A percentile compares a stretch with the other conserved stretches of the same genome.
phyloP scores from a whole-genome alignment of 2,113 vertebrate genomes.

The Puma concolor region DNA sequence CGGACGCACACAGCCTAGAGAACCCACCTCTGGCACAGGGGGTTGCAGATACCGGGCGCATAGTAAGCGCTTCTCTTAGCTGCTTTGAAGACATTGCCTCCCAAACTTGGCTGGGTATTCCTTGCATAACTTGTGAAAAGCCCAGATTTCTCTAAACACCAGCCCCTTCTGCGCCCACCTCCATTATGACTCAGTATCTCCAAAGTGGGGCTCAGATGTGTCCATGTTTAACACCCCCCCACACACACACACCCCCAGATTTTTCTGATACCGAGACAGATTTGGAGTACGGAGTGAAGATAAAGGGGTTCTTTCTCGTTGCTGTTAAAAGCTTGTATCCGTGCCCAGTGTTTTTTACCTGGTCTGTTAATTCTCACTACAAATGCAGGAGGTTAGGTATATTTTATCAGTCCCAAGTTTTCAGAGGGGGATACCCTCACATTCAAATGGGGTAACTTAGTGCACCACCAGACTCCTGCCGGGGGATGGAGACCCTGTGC shows the following conservation, averaged over 20 bases:
- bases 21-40: not conserved
- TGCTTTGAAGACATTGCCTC: not conserved
- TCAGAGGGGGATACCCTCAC: not conserved
- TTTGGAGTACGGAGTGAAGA: not conserved
- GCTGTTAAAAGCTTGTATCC: not conserved
- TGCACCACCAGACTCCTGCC: not conserved
- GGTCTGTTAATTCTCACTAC: not conserved
- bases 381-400: not conserved
- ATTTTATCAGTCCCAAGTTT: not conserved
- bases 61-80: not conserved
- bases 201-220: not conserved
- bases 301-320: not conserved
- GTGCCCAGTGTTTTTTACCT: not conserved
- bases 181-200: not conserved
- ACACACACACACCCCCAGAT: not conserved
- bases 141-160: not conserved
- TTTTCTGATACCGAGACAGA: not conserved
- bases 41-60: not conserved
- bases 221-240: not conserved
- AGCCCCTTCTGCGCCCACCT: not conserved
- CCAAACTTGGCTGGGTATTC: not conserved
- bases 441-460: not conserved
- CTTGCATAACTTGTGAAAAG: not conserved
- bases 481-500: fast-evolving
- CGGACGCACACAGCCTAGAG: not conserved